Conservation (phyloP, 2,113 vertebrate genomes). For the Takifugu flavidus region DNA sequence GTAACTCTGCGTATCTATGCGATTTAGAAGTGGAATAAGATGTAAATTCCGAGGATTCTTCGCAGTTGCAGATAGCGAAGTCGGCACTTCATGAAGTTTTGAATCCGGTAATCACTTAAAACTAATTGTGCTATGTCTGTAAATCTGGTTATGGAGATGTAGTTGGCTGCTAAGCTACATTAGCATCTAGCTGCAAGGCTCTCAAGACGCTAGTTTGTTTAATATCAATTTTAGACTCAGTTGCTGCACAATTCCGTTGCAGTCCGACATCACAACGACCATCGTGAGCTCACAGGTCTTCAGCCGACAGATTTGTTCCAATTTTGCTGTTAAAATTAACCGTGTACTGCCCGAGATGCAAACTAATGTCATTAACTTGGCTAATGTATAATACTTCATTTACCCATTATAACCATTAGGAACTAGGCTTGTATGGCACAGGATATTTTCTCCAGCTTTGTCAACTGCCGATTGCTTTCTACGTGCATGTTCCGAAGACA, state of each 20-base stretch:
- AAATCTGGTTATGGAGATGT: neutral
- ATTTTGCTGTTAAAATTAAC: neutral
- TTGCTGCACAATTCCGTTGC: neutral
- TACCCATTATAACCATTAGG: neutral
- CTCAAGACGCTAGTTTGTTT: constrained; percentile 11
- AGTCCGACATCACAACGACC: neutral
- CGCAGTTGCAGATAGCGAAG: neutral
- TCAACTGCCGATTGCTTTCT: neutral
- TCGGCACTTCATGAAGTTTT: constrained; percentile 20
- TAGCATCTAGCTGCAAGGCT: constrained; percentile 45
- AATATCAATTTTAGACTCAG: neutral
- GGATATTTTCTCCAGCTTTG: neutral
- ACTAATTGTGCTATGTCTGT: neutral
- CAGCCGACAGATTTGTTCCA: neutral
- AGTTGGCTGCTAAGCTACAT: constrained; percentile 17
- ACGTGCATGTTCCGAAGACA: too few relatives aligned
- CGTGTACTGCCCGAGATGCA: neutral
- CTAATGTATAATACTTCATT: constrained; percentile 1
- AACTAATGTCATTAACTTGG: constrained; percentile 10
- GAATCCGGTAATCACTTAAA: constrained; percentile 29
- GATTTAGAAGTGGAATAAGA: constrained; percentile 24
- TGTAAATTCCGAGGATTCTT: constrained; percentile 18
- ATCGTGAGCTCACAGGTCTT: neutral
- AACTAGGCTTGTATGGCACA: too few relatives aligned
- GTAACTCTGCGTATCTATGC: constrained; percentile 7